phyloP scores from a whole-genome alignment of 2,888 invertebrate species.

The Hypomecis atomaria region DNA sequence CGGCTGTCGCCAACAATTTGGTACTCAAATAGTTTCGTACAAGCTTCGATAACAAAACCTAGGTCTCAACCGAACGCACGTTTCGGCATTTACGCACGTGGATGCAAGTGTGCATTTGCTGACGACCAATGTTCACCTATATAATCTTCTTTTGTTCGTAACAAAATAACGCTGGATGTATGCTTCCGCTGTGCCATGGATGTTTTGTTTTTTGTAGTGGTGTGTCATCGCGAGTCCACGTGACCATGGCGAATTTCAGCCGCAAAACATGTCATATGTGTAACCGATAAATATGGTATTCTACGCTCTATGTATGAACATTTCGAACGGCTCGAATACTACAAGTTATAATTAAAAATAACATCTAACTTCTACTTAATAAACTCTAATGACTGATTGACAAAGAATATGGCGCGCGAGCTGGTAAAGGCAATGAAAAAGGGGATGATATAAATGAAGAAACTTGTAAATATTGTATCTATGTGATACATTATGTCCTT shows the following conservation, averaged over 20 bases:
- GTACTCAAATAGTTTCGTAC: not conserved
- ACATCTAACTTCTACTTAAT: too few relatives aligned
- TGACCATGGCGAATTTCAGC: constrained; percentile 13
- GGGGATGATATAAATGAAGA: too few relatives aligned
- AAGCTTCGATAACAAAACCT: not conserved
- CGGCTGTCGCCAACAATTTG: not conserved
- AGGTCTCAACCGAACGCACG: not conserved
- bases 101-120: not conserved
- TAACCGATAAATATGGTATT: constrained; percentile 2
- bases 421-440: too few relatives aligned
- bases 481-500: too few relatives aligned
- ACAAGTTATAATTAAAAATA: too few relatives aligned
- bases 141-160: constrained; percentile 10
- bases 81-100: constrained; percentile 3
- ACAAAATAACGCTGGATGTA: constrained; percentile 1
- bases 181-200: constrained; percentile 6
- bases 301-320: not conserved
- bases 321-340: not conserved
- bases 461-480: too few relatives aligned
- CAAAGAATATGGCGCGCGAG: too few relatives aligned
- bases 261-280: constrained; percentile 6
- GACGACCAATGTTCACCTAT: not conserved
- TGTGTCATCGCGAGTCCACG: constrained; percentile 12
- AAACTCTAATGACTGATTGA: too few relatives aligned
- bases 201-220: constrained; percentile 7